Conservation (phyloP, 2,113 vertebrate genomes). For the Crotalus horridus region DNA sequence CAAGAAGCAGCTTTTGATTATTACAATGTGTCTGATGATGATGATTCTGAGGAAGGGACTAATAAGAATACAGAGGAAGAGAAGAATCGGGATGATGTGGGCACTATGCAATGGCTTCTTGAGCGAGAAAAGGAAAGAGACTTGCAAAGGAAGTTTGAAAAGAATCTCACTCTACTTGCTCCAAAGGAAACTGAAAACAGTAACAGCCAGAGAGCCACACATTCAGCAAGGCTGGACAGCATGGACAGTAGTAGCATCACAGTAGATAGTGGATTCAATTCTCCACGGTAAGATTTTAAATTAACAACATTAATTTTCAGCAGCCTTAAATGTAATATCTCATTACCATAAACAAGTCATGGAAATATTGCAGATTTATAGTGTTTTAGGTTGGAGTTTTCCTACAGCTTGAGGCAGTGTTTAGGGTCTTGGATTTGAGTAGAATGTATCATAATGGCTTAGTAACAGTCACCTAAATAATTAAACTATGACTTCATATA, state of each 20-base stretch:
- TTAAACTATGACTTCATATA: background rate
- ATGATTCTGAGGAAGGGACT: constrained; percentile 87
- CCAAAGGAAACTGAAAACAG: constrained; percentile 88
- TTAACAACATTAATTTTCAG: background rate
- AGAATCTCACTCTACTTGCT: constrained; percentile 91
- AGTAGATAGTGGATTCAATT: constrained; percentile 99
- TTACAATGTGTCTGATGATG: constrained; percentile 95
- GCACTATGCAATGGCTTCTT: constrained; percentile 96
- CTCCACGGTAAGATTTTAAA: constrained; percentile 87
- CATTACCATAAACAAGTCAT: background rate
- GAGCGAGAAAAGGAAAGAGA: constrained; percentile 94
- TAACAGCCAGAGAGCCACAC: constrained; percentile 91
- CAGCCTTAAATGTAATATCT: constrained; percentile 39
- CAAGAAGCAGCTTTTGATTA: constrained; percentile 93
- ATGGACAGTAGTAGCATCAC: constrained; percentile 99
- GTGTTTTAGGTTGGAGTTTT: constrained; percentile 53
- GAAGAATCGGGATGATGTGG: constrained; percentile 82
- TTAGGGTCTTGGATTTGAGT: constrained; percentile 46
- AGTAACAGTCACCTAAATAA: background rate
- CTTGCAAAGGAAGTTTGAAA: constrained; percentile 95
- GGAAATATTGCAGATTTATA: background rate
- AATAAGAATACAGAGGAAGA: constrained; percentile 78
- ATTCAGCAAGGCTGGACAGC: constrained; percentile 94
- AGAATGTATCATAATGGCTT: background rate
- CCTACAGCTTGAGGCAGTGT: constrained; percentile 59